phyloP scores from a whole-genome alignment of 2,888 invertebrate species.

The Meandrusa payeni region DNA sequence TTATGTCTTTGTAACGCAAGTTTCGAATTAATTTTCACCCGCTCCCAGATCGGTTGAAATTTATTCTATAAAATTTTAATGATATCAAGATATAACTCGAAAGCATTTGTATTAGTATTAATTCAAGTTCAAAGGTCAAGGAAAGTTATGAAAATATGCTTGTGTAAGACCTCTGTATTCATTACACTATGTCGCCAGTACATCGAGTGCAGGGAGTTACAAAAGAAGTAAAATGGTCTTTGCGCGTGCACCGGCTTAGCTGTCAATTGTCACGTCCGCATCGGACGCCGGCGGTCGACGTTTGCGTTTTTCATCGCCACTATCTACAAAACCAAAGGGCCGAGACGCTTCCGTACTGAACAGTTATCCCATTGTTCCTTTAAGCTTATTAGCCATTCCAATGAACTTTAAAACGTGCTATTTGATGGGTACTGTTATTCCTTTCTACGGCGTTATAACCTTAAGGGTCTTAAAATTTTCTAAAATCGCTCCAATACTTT shows the following conservation, averaged over 20 bases:
- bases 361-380: conserved; percentile 35
- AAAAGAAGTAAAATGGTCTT: conserved; percentile 71
- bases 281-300: conserved; percentile 42
- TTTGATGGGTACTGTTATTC: too few relatives aligned
- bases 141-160: too few relatives aligned
- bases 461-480: too few relatives aligned
- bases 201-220: conserved; percentile 37
- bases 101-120: too few relatives aligned
- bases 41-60: too few relatives aligned
- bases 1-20: too few relatives aligned
- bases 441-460: too few relatives aligned
- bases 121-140: too few relatives aligned
- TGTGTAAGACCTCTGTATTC: conserved; percentile 5
- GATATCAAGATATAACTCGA: too few relatives aligned
- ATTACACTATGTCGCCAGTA: conserved; percentile 12
- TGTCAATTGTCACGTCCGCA: conserved; percentile 74
- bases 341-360: conserved; percentile 38
- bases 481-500: too few relatives aligned
- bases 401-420: background rate
- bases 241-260: conserved; percentile 60
- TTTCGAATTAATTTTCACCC: too few relatives aligned
- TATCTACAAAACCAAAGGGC: conserved; percentile 60
- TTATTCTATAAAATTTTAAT: too few relatives aligned
- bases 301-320: conserved; percentile 67
- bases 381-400: conserved; percentile 34